Percentiles rank a stretch among this genome's conserved stretches.
These are phyloP conservation scores for Peromyscus maniculatus DNA, from an alignment of 2,113 vertebrate genomes.

Conservation along the genomic window DNA sequence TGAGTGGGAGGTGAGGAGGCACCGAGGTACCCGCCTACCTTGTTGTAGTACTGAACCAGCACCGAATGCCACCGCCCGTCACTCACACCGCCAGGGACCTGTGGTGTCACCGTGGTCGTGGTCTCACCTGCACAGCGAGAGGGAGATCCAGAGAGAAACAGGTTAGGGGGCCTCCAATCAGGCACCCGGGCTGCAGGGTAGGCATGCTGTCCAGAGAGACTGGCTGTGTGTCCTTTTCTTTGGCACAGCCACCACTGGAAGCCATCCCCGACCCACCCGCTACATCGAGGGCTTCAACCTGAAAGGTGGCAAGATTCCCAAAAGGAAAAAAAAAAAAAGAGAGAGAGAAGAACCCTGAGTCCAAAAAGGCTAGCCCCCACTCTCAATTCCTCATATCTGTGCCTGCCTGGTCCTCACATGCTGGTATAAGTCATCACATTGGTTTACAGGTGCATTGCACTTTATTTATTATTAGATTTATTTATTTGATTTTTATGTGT, in stretches of 20 bases:
- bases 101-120: constrained; percentile 93
- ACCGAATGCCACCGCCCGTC: constrained; percentile 97
- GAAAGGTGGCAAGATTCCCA: background rate
- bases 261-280: background rate
- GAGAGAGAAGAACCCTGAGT: background rate
- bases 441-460: background rate
- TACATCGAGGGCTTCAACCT: background rate
- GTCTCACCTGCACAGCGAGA: constrained; percentile 90
- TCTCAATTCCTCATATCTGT: background rate
- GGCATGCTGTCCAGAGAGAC: background rate
- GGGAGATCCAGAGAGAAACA: background rate
- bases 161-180: background rate
- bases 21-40: constrained; percentile 88
- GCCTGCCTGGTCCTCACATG: no score
- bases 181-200: no score
- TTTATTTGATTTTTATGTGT: background rate
- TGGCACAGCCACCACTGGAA: background rate
- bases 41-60: constrained; percentile 98
- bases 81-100: constrained; percentile 93
- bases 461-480: background rate
- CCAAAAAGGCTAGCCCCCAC: background rate
- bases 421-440: background rate
- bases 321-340: background rate
- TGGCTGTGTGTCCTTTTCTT: no score
- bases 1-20: rapidly evolving